Base-by-base conservation (phyloP, 2,888 invertebrate species). In the Dione vanillae region DNA sequence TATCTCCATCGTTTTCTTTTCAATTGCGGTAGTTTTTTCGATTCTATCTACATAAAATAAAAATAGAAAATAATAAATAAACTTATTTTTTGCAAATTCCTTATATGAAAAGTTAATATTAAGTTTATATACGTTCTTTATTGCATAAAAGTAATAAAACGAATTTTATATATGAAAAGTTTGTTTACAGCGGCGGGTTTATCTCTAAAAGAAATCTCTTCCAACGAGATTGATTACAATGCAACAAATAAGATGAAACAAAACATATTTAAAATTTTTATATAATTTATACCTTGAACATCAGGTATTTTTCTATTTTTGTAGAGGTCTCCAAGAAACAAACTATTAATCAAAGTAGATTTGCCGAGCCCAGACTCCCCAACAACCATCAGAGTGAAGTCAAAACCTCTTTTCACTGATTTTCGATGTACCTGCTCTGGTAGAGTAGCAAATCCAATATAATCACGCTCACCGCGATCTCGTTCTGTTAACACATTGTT, bases 371-470 rank as follows among this genome's bases (percentile, higher is more conserved):
- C 98, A 0, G 97, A 96, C 90, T 99, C 98, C 41, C 98, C 99
- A 43, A 98, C 97, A 19, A 99, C 98, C 98, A 99, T 98, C 76
- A 99, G 93, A 0, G 98, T 99, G 90, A 99, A 99, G 89, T 99
- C 98, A 89, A 99, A 99, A 68, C 98, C 98, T 80, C 97, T 95
- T 91, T 99, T 99, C 66, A 98, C 98, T 0, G 98, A 98, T 92
- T 99, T 99, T 78, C 98, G 95, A 91, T 99, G 98, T 68, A 99
- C 98, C 92, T 99, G 98, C 87, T 98, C 98, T 27, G 98, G 98
- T 73, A 99, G 94, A 69, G 98, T 98, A 76, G 98, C 98, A 87
- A 99, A 98, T 71, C 98, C 99, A 81, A 99, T 98, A 91, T 97
- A 97, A 85, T 97, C 97, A 70, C 96, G 94, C 82, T 96, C 96